Conservation (phyloP, 2,888 invertebrate genomes). For the Peribatodes rhomboidaria region DNA sequence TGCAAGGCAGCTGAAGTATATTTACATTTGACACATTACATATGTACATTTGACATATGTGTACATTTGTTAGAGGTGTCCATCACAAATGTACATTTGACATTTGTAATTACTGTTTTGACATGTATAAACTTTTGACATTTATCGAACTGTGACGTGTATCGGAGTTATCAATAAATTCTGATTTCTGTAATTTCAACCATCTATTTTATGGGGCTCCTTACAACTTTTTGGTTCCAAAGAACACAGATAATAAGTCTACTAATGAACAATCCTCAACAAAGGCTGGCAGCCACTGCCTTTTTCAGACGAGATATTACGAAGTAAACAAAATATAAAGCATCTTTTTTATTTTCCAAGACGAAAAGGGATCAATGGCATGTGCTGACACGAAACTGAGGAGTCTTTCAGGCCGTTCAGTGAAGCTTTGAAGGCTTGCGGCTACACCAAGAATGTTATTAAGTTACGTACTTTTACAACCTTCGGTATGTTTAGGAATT, state of each 20-base stretch:
- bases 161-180: too few species aligned
- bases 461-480: slow-evolving; percentile 61
- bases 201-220: too few species aligned
- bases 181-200: too few species aligned
- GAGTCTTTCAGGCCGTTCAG: slow-evolving; percentile 51
- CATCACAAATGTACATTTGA: too few species aligned
- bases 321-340: slow-evolving; percentile 25
- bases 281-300: not conserved
- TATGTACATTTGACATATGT: too few species aligned
- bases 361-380: slow-evolving; percentile 49
- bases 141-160: too few species aligned
- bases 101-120: too few species aligned
- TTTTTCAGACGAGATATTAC: not conserved
- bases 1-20: not conserved
- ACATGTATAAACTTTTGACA: too few species aligned
- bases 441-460: slow-evolving; percentile 59
- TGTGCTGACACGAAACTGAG: slow-evolving; percentile 54
- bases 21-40: too few species aligned
- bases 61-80: too few species aligned
- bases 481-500: slow-evolving; percentile 56
- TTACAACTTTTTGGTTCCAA: not conserved
- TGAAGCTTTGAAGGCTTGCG: slow-evolving; percentile 53
- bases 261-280: not conserved
- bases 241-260: not conserved
- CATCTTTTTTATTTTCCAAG: slow-evolving; percentile 32